Evolutionary conservation across 2,797 vertebrate genomes (phyloP), one percentile per base, ranked within the genome.

Genomic region (Dromococcyx pavoninus): DNA sequence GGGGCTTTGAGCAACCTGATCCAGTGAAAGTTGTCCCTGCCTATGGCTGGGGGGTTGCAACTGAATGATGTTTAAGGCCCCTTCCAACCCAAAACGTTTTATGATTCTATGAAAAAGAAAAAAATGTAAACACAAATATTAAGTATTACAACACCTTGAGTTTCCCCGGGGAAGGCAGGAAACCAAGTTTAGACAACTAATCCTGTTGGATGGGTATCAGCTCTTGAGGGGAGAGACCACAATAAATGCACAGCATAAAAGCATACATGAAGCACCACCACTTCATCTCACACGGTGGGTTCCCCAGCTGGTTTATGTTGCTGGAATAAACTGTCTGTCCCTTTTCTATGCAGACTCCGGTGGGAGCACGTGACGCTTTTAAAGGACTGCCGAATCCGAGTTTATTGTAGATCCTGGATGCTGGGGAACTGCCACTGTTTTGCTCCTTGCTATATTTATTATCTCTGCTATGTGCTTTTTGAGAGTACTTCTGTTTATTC

Each of bases 231-330:
- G 23, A 66, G 17, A 70, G 35, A 50, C 13, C 41, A 25, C 13
- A 32, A 41, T 7, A 48, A 46, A 53, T 7, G 28, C 37, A 58
- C 3, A 2, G 27, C 44, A 35, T 23, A 58, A 33, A 21, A 23
- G 2, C 1, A 1, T 7, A 14, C 5, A 16, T 33, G 41, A 57
- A 74, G 22, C 6, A 79, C 22, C 13, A 17, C 28, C 66, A 4
- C 13, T 44, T 16, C 8, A 4, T 12, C 10, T 67, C 3, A 0
- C 0, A 1, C 16, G 4, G 3, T 5, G 44, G 67, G 24, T 18
- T 88, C 21, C 28, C 11, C 39, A 8, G 5, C 18, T 54, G 44
- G 8, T 28, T 82, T 65, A 41, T 1, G 6, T 24, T 13, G 8
- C 51, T 60, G n/a, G 32, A 87, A 53, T 50, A 54, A 82, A 13